These are phyloP conservation scores for Myanophis thanlyinensis DNA, from an alignment of 2,113 vertebrate genomes.

Conservation along the genomic window DNA sequence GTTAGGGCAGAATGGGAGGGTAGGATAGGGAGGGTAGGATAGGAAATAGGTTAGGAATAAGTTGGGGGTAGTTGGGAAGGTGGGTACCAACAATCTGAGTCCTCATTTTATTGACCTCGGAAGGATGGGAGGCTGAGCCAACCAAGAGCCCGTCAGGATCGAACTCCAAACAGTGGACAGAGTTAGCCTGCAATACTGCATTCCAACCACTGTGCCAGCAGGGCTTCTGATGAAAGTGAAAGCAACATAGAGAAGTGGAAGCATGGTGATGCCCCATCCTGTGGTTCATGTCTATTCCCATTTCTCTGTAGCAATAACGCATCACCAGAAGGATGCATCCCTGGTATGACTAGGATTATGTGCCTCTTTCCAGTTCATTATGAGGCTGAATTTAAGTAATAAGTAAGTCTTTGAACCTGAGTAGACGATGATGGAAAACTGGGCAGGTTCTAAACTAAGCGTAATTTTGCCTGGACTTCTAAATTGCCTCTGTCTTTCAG, in stretches of 20 bases:
- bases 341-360: neutral
- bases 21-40: too few species aligned
- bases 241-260: neutral
- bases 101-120: neutral
- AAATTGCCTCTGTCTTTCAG: conserved; percentile 62
- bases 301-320: neutral
- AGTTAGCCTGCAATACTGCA: neutral
- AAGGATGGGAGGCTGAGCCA: neutral
- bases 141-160: neutral
- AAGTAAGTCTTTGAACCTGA: neutral
- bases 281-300: neutral
- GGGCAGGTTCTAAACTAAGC: neutral
- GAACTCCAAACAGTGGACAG: neutral
- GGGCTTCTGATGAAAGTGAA: neutral
- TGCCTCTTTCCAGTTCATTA: neutral
- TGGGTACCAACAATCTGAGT: neutral
- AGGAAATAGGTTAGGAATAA: too few species aligned
- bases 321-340: neutral
- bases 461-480: neutral
- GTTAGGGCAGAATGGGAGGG: too few species aligned
- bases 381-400: rapidly evolving
- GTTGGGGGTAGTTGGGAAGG: too few species aligned
- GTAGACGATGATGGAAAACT: neutral
- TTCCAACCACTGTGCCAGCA: neutral
- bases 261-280: neutral